Conservation (phyloP, 2,797 vertebrate species). For the Bradypodion ventrale region DNA sequence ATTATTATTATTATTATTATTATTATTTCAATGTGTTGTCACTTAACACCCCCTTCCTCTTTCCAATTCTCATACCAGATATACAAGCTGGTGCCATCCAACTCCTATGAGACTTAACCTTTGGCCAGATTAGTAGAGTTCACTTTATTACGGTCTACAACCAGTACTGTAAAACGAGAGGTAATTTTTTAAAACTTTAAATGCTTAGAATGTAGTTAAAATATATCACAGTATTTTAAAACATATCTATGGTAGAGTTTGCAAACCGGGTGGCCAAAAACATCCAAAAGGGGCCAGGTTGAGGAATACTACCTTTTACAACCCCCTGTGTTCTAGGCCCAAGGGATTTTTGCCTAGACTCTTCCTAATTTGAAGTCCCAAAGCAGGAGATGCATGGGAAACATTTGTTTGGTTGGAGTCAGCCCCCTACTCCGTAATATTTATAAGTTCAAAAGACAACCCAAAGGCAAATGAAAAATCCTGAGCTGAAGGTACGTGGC, state of each 20-base stretch:
- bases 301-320: not conserved
- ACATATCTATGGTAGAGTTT: too few relatives aligned
- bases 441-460: not conserved
- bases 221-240: too few relatives aligned
- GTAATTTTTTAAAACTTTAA: too few relatives aligned
- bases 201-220: too few relatives aligned
- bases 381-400: not conserved
- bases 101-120: not conserved
- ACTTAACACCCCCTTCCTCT: too few relatives aligned
- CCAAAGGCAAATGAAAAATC: not conserved
- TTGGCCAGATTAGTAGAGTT: not conserved
- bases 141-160: too few relatives aligned
- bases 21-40: too few relatives aligned
- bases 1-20: too few relatives aligned
- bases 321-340: not conserved
- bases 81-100: not conserved
- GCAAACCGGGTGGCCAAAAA: too few relatives aligned
- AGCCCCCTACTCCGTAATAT: not conserved
- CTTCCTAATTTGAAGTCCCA: not conserved
- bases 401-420: not conserved
- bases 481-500: conserved; percentile 1
- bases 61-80: not conserved
- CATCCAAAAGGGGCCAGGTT: too few relatives aligned
- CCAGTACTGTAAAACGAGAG: too few relatives aligned
- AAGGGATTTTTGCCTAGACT: not conserved